These are phyloP conservation scores for Gymnoscelis rufifasciata DNA, from an alignment of 2,888 invertebrate species.

Conservation along the genomic window DNA sequence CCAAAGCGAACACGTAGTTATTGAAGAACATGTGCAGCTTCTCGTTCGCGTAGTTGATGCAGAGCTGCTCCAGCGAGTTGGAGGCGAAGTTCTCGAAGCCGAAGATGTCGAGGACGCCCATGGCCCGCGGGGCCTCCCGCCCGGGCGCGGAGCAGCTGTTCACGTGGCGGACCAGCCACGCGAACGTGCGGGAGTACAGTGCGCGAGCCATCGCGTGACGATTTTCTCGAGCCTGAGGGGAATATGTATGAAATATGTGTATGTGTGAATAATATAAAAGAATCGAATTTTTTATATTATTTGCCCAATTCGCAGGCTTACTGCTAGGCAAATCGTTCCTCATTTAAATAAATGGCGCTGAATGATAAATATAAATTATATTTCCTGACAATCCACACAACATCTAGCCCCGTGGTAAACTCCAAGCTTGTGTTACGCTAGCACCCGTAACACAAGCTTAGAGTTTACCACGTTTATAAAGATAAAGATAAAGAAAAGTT, in stretches of 20 bases:
- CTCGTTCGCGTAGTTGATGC: conserved; percentile 96
- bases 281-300: too few relatives aligned
- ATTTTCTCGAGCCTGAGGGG: conserved; percentile 87
- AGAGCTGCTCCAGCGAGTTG: conserved; percentile 95
- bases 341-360: too few relatives aligned
- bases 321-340: too few relatives aligned
- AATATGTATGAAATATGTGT: neutral
- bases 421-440: too few relatives aligned
- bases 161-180: conserved; percentile 95
- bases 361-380: too few relatives aligned
- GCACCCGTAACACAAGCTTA: too few relatives aligned
- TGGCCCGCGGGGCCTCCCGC: conserved; percentile 84
- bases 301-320: too few relatives aligned
- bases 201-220: conserved; percentile 96
- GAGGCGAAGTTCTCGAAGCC: conserved; percentile 94
- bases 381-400: too few relatives aligned
- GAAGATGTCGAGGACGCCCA: conserved; percentile 95
- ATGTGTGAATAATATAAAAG: too few relatives aligned
- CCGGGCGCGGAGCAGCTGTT: conserved; percentile 95
- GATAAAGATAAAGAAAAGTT: too few relatives aligned
- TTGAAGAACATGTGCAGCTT: conserved; percentile 97
- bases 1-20: conserved; percentile 96
- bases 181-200: conserved; percentile 92
- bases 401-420: too few relatives aligned
- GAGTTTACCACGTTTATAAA: too few relatives aligned